These are phyloP conservation scores for Lepidurus packardi DNA, from an alignment of 1,140 invertebrate species.

Conservation along the genomic window DNA sequence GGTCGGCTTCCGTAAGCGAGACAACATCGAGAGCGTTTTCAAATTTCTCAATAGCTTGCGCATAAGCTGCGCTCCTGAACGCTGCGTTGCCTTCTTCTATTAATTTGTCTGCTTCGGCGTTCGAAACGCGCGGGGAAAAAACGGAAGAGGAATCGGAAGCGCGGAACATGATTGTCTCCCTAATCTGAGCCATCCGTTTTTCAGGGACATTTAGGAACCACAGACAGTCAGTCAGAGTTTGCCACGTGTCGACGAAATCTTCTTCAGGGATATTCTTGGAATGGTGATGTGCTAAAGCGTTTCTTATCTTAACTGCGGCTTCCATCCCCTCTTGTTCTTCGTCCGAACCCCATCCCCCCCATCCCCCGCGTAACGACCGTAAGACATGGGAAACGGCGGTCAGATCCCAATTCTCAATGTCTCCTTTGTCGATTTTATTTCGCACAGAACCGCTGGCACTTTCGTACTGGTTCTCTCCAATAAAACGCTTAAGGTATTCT, in stretches of 20 bases:
- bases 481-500: background rate
- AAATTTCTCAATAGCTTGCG: background rate
- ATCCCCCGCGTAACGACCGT: background rate
- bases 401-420: background rate
- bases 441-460: background rate
- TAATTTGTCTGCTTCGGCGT: background rate
- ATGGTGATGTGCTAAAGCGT: background rate
- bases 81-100: background rate
- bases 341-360: background rate
- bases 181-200: background rate
- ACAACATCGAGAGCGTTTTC: background rate
- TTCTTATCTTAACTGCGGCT: background rate
- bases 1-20: background rate
- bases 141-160: background rate
- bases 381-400: background rate
- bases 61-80: background rate
- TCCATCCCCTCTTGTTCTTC: background rate
- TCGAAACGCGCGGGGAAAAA: background rate
- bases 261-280: background rate
- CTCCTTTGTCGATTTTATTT: background rate
- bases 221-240: background rate
- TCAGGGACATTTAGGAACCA: background rate
- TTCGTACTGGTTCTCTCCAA: background rate
- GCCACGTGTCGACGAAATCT: background rate
- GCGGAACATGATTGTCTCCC: background rate